Conservation (phyloP, 2,888 invertebrate genomes). For the Hypomecis punctinalis region DNA sequence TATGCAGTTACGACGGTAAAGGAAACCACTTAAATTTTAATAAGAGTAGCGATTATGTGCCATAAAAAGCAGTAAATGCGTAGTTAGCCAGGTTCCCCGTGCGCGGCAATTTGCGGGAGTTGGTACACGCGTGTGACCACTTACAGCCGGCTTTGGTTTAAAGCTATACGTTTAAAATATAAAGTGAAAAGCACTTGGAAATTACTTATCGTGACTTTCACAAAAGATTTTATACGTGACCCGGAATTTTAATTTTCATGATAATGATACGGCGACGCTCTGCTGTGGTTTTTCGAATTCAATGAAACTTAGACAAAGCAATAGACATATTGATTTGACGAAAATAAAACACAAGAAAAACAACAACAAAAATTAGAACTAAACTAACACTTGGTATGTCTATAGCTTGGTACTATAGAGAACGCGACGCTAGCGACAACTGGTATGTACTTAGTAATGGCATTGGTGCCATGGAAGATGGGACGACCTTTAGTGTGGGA, state of each 20-base stretch:
- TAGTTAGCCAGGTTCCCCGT: constrained; percentile 74
- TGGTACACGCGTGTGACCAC: constrained; percentile 16
- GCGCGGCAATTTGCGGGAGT: constrained; percentile 60
- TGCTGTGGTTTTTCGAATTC: too few relatives aligned
- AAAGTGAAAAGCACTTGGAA: constrained; percentile 16
- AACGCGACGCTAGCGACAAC: too few relatives aligned
- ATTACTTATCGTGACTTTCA: constrained; percentile 9
- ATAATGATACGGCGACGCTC: neutral
- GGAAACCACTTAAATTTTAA: constrained; percentile 81
- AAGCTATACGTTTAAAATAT: constrained; percentile 25
- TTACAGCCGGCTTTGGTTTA: constrained; percentile 32
- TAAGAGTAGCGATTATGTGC: constrained; percentile 80
- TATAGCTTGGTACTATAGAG: too few relatives aligned
- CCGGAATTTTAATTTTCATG: neutral
- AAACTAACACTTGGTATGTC: too few relatives aligned
- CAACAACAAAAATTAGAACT: too few relatives aligned
- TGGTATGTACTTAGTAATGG: too few relatives aligned
- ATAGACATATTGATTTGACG: too few relatives aligned
- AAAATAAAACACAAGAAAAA: too few relatives aligned
- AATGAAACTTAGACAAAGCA: too few relatives aligned
- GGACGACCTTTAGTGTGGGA: too few relatives aligned
- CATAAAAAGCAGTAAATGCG: constrained; percentile 81
- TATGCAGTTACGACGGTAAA: constrained; percentile 65
- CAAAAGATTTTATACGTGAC: neutral
- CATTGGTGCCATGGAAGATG: too few relatives aligned